Percentiles rank a stretch among this genome's conserved stretches.
phyloP scores from a whole-genome alignment of 1,140 invertebrate genomes.

The Drosophila bocqueti region DNA sequence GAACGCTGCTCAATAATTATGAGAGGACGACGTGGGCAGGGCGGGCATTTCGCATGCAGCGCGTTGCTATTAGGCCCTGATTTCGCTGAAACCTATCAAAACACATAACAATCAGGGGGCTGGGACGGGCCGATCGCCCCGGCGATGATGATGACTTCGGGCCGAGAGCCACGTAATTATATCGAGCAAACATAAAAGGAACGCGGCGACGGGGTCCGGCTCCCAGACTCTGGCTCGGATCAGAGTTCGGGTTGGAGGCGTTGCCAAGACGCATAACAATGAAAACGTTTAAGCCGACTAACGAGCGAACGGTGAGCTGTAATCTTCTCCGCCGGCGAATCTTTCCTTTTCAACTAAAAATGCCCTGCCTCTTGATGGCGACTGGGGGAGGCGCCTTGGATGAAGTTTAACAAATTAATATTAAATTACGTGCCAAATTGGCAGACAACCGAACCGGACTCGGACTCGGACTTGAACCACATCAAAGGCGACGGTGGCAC shows the following conservation, averaged over 20 bases:
- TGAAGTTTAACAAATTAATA: constrained; percentile 83
- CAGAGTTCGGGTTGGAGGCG: constrained; percentile 45
- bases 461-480: constrained; percentile 14
- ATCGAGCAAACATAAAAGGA: constrained; percentile 79
- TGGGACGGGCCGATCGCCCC: constrained; percentile 27
- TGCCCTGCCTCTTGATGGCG: constrained; percentile 6
- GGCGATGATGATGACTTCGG: constrained; percentile 73
- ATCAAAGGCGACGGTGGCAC: constrained; percentile 67
- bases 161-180: constrained; percentile 71
- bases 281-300: constrained; percentile 80
- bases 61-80: constrained; percentile 72
- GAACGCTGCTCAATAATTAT: constrained; percentile 79
- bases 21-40: constrained; percentile 37
- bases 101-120: constrained; percentile 75
- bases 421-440: constrained; percentile 82
- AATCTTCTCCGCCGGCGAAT: constrained; percentile 58
- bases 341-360: constrained; percentile 33
- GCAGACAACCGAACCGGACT: constrained; percentile 53
- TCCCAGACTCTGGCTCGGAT: constrained; percentile 7
- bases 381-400: constrained; percentile 70
- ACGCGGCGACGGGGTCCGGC: constrained; percentile 33
- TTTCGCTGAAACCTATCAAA: constrained; percentile 82
- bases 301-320: constrained; percentile 71
- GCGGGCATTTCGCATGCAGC: constrained; percentile 60
- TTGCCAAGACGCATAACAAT: constrained; percentile 78